Percentiles rank a stretch among this genome's conserved stretches.
These are phyloP conservation scores for Rotaria magnacalcarata DNA, from an alignment of 2,888 invertebrate genomes.

Conservation along the genomic window DNA sequence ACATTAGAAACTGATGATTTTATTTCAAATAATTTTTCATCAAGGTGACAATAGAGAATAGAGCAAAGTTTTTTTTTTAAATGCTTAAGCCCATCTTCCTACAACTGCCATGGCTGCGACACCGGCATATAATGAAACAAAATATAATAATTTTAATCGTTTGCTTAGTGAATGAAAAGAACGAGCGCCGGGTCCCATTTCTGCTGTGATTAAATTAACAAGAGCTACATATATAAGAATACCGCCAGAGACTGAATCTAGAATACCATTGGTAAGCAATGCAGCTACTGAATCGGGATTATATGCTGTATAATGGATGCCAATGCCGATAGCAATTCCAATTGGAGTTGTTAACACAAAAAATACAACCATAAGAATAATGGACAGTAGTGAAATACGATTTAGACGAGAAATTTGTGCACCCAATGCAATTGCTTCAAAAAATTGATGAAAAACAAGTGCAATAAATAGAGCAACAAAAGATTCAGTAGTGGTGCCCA, in stretches of 20 bases:
- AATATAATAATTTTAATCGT: constrained; percentile 19
- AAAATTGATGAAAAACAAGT: constrained; percentile 30
- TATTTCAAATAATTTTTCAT: background rate
- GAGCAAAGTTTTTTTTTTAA: background rate
- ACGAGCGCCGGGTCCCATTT: background rate
- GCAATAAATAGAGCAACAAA: background rate
- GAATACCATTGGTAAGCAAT: constrained; percentile 23
- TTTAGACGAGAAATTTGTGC: constrained; percentile 24
- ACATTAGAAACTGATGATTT: background rate
- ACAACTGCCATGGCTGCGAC: background rate
- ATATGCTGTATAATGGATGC: background rate
- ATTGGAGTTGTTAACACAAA: constrained; percentile 2
- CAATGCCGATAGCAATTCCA: constrained; percentile 20
- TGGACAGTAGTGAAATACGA: background rate
- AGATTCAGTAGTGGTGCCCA: background rate
- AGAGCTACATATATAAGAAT: constrained; percentile 25
- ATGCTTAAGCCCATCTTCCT: background rate
- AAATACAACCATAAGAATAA: background rate
- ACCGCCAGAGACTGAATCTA: constrained; percentile 15
- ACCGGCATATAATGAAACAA: constrained; percentile 27
- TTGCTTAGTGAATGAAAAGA: background rate
- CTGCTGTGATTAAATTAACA: constrained; percentile 18
- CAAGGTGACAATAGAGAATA: background rate
- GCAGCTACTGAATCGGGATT: background rate
- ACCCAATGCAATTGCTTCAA: constrained; percentile 32